These are phyloP conservation scores for Alaudala cheleensis DNA, from an alignment of 2,113 vertebrate species.

Conservation along the genomic window DNA sequence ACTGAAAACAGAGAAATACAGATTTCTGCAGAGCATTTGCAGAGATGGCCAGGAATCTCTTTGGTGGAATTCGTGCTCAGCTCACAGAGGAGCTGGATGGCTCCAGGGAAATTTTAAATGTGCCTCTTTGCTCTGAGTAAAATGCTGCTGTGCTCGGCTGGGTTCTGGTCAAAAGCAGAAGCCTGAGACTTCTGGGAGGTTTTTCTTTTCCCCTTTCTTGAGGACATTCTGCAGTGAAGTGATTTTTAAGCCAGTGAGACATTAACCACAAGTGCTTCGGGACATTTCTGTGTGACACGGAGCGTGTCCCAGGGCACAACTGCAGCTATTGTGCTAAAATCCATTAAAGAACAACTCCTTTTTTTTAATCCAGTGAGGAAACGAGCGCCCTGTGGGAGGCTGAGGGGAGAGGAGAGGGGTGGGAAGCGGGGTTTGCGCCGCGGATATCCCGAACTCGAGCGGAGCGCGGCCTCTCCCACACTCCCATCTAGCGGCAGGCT, in stretches of 20 bases:
- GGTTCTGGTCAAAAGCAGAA: background rate
- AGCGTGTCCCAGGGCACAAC: background rate
- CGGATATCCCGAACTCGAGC: fast-evolving
- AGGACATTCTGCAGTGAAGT: background rate
- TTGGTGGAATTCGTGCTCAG: fast-evolving
- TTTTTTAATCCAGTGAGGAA: background rate
- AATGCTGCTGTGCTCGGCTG: fast-evolving
- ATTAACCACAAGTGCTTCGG: background rate
- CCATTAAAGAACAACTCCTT: background rate
- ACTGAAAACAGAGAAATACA: fast-evolving
- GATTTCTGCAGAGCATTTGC: background rate
- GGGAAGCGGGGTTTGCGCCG: background rate
- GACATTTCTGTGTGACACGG: background rate
- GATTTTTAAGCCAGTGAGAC: background rate
- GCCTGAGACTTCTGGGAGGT: background rate
- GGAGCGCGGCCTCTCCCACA: background rate
- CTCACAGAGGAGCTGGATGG: fast-evolving
- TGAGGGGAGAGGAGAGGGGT: background rate
- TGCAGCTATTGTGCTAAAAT: background rate
- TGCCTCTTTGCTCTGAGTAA: background rate
- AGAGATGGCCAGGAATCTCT: background rate
- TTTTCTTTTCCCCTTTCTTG: background rate
- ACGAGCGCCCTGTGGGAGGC: background rate
- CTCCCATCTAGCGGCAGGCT: background rate
- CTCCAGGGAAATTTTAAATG: background rate